These are phyloP conservation scores for Drosophila pruinosa DNA, from an alignment of 1,140 invertebrate species.

Conservation along the genomic window DNA sequence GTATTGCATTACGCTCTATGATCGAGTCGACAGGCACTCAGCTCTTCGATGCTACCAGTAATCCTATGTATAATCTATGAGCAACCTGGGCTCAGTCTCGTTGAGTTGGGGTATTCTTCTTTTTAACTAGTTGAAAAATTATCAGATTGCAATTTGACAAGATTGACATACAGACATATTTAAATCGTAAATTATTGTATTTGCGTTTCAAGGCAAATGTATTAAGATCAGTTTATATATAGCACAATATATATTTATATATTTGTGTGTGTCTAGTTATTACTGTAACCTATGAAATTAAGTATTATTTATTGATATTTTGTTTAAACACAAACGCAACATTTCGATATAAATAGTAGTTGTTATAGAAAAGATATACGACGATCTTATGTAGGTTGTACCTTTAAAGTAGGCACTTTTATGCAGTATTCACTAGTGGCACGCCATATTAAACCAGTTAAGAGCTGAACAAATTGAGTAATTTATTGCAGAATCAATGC, in stretches of 20 bases:
- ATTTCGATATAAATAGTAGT: conserved; percentile 37
- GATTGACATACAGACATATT: conserved; percentile 52
- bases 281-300: conserved; percentile 7
- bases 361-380: conserved; percentile 42
- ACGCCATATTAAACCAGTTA: conserved; percentile 61
- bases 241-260: conserved; percentile 33
- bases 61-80: conserved; percentile 81
- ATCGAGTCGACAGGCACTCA: conserved; percentile 81
- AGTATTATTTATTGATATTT: conserved; percentile 53
- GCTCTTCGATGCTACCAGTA: conserved; percentile 78
- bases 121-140: conserved; percentile 47
- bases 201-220: conserved; percentile 13
- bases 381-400: conserved; percentile 30
- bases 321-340: conserved; percentile 65
- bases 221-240: conserved; percentile 35
- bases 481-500: neutral
- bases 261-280: conserved; percentile 38
- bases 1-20: conserved; percentile 76
- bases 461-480: neutral
- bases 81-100: neutral
- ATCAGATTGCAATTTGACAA: conserved; percentile 64
- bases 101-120: conserved; percentile 11
- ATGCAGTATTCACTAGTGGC: conserved; percentile 47
- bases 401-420: conserved; percentile 26
- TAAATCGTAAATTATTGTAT: conserved; percentile 2